Conservation (phyloP, 2,888 invertebrate species). For the Nephrotoma guestfalica region DNA sequence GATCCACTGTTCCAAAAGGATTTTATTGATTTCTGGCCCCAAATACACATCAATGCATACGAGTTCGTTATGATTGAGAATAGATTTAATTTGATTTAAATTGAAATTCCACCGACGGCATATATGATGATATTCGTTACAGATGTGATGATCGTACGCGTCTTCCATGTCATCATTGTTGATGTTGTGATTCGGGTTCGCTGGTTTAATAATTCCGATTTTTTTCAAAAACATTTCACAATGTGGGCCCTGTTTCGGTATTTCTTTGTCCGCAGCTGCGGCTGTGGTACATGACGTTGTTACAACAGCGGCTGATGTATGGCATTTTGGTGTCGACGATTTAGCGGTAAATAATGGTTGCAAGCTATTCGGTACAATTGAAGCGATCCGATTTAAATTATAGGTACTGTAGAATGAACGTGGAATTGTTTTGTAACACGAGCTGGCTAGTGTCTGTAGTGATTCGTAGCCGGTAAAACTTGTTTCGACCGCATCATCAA, state of each 20-base stretch:
- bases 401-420: neutral
- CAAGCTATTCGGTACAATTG: neutral
- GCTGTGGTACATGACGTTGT: neutral
- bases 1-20: constrained; percentile 32
- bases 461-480: neutral
- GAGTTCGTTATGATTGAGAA: constrained; percentile 27
- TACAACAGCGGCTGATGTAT: constrained; percentile 20
- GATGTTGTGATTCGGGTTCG: neutral
- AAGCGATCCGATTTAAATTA: neutral
- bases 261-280: neutral
- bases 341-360: constrained; percentile 7
- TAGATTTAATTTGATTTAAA: constrained; percentile 29
- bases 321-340: constrained; percentile 10
- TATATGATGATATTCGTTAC: constrained; percentile 22
- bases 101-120: constrained; percentile 32
- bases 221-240: constrained; percentile 34
- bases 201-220: constrained; percentile 23
- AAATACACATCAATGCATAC: constrained; percentile 33
- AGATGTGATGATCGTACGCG: constrained; percentile 32
- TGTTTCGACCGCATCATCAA: neutral
- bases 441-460: neutral
- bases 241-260: constrained; percentile 32
- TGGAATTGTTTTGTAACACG: constrained; percentile 1
- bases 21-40: constrained; percentile 29
- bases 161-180: constrained; percentile 17